Base-by-base conservation (phyloP, 2,888 invertebrate genomes). In the Acrobasis suavella region DNA sequence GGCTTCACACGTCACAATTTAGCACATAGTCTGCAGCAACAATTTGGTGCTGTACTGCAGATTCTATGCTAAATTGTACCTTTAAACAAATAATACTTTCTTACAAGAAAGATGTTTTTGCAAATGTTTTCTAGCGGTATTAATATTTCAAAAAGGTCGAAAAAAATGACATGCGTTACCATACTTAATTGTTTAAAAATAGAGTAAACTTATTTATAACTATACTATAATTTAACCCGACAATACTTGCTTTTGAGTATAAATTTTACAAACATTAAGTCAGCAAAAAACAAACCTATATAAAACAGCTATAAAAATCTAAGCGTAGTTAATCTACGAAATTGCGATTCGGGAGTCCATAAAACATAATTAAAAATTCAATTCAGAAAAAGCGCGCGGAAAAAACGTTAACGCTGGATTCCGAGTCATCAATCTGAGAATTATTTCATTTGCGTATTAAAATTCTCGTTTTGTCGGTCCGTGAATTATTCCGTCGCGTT, bases 401-500 rank as follows among this genome's bases (percentile, higher is more conserved):
- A 71, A 74, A 81, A 86, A 87, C 83, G 80, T 79, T 78, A 79
- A 77, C 80, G 74, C 81, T 78, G 83, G 77, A 82, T 83, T 85
- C 82, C 85, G 78, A 83, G 86, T 89, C 92, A 92, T 92, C 91
- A 91, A 92, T 92, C 89, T 86, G 85, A 86, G 81, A 86, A 87
- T 91, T 91, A 91, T 92, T 92, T 91, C 91, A 91, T 92, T 91
- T 90, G 85, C 85, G 89, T 89, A 90, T 92, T 91, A 91, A 91
- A 91, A 85, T 89, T 83, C 87, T 86, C 88, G 89, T 90, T 91
- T 89, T 91, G 90, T 87, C 86, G 86, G 86, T 83, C 80, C 80
- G 78, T 90, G 87, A 91, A 89, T 89, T 89, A 91, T 90, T 86
- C 77, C 81, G 78, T 78, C 79, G 83, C 77, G 86, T 91, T 91